These are phyloP conservation scores for Montipora sp. DNA, from an alignment of 64 coral and sea anemone species.

Conservation along the genomic window DNA sequence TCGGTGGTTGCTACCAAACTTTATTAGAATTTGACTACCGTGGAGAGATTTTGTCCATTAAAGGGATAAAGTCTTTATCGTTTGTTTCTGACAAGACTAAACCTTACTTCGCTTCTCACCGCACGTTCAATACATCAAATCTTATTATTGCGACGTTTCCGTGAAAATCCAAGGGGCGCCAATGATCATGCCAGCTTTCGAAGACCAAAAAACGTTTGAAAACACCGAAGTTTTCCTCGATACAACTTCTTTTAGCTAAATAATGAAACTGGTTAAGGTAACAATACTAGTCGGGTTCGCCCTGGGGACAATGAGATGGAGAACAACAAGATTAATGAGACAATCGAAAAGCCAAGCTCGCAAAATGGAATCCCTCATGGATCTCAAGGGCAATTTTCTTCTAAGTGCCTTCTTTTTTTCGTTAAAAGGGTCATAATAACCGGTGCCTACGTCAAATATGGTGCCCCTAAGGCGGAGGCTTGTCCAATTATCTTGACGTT, in stretches of 20 bases:
- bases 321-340: neutral
- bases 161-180: neutral
- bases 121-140: neutral
- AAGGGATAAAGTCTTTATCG: neutral
- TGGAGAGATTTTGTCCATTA: neutral
- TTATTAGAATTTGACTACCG: neutral
- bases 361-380: neutral
- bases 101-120: neutral
- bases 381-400: conserved; percentile 24
- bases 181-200: neutral
- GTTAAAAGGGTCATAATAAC: conserved; percentile 53
- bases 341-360: neutral
- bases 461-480: conserved; percentile 41
- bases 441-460: conserved; percentile 37
- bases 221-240: neutral
- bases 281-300: neutral
- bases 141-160: neutral
- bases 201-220: neutral
- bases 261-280: conserved; percentile 27
- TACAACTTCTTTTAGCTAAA: neutral
- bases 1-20: neutral
- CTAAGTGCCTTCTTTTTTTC: conserved; percentile 10
- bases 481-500: conserved; percentile 31
- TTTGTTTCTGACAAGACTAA: neutral
- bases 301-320: neutral